Percentiles rank a stretch among this genome's conserved stretches.
These are phyloP conservation scores for Pao palembangensis DNA, from an alignment of 2,113 vertebrate genomes.

Conservation along the genomic window DNA sequence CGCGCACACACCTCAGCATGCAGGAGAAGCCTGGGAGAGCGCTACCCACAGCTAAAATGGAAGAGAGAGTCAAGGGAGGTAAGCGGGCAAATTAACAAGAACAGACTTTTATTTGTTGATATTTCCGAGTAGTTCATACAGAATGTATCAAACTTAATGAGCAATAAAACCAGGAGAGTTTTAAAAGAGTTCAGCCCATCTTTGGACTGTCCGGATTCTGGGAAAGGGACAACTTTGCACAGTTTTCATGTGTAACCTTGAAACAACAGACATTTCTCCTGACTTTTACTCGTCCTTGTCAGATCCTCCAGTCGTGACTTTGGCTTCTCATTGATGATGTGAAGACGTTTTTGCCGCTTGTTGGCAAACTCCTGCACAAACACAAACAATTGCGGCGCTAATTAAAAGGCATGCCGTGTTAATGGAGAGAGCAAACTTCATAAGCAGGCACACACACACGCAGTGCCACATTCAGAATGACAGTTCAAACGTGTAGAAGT, in stretches of 20 bases:
- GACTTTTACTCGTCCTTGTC: constrained; percentile 50
- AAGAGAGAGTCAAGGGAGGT: constrained; percentile 6
- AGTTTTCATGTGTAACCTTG: constrained; percentile 45
- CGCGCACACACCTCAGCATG: constrained; percentile 65
- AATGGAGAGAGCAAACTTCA: constrained; percentile 34
- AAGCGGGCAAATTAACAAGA: constrained; percentile 5
- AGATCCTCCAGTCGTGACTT: constrained; percentile 49
- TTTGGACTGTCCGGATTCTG: constrained; percentile 12
- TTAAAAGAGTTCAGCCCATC: no score
- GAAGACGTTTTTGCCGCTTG: constrained; percentile 69
- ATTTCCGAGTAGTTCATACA: constrained; percentile 8
- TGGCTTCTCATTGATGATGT: constrained; percentile 63
- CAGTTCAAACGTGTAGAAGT: neutral
- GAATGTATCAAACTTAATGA: no score
- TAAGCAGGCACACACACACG: neutral
- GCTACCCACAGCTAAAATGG: constrained; percentile 8
- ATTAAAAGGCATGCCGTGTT: constrained; percentile 72
- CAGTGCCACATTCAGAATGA: neutral
- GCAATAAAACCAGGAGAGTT: no score
- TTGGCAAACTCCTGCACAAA: constrained; percentile 69
- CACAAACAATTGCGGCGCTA: constrained; percentile 72
- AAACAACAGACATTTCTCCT: constrained; percentile 34
- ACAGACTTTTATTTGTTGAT: constrained; percentile 31
- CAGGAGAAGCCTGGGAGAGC: constrained; percentile 24
- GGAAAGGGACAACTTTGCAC: constrained; percentile 22